Conservation (phyloP, 53 echinoderm and acorn worm species). For the Luidia sarsii region DNA sequence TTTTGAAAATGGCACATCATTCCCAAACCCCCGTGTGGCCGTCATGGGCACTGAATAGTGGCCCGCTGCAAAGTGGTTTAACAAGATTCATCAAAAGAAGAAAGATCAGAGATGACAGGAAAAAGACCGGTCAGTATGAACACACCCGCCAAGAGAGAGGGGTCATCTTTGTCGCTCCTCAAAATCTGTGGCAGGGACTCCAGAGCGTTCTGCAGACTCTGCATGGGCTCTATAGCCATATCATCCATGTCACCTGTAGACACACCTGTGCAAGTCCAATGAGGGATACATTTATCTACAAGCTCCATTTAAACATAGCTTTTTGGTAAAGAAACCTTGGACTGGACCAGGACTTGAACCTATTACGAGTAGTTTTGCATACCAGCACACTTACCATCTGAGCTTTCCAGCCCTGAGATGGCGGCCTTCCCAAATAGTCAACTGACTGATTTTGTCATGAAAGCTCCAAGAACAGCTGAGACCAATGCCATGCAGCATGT, state of each 20-base stretch:
- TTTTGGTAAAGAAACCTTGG: neutral
- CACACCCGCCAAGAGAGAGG: constrained; percentile 13
- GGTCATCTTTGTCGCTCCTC: neutral
- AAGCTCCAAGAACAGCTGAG: no score
- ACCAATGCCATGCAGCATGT: no score
- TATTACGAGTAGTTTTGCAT: no score
- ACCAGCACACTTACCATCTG: no score
- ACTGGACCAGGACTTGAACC: no score
- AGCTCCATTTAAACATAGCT: neutral
- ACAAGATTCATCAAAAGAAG: neutral
- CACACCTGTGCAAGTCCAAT: constrained; percentile 16
- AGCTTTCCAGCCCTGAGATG: no score
- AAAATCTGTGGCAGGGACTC: neutral
- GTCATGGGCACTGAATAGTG: no score
- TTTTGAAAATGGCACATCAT: no score
- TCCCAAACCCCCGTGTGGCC: no score
- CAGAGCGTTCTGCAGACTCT: neutral
- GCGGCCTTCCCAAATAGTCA: no score
- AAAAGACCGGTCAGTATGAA: neutral
- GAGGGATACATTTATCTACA: neutral
- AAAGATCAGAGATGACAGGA: neutral
- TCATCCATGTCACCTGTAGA: constrained; percentile 37
- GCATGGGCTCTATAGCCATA: constrained; percentile 4
- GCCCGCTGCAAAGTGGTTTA: neutral
- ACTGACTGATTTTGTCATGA: no score